A percentile compares a stretch with the other conserved stretches of the same genome.
These are phyloP conservation scores for Epinephelus lanceolatus DNA, from an alignment of 2,113 vertebrate genomes.

Conservation along the genomic window DNA sequence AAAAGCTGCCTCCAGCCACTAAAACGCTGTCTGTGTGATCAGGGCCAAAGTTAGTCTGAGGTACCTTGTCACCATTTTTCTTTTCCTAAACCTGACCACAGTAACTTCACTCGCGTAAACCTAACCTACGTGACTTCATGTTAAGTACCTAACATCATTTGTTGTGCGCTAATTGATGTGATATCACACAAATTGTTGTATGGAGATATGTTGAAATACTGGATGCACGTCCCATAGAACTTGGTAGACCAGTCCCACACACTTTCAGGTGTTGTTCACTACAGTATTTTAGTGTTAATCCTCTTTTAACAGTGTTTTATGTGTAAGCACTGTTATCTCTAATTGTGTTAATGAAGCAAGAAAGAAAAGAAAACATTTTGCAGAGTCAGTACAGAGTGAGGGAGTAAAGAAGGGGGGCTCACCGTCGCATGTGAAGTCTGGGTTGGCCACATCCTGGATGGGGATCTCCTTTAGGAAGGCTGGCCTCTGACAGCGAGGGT, in stretches of 20 bases:
- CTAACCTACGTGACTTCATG: too few relatives aligned
- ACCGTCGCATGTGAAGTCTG: conserved; percentile 98
- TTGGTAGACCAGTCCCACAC: background rate
- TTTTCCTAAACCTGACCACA: too few relatives aligned
- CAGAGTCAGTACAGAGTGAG: background rate
- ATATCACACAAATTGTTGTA: too few relatives aligned
- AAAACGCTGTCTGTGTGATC: too few relatives aligned
- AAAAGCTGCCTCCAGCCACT: too few relatives aligned
- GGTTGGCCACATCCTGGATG: conserved; percentile 95
- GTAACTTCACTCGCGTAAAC: too few relatives aligned
- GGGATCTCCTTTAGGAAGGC: conserved; percentile 99
- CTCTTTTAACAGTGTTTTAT: background rate
- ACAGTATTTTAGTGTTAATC: background rate
- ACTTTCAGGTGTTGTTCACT: background rate
- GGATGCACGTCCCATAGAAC: background rate
- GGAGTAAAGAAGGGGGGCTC: conserved; percentile 38
- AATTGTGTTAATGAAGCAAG: background rate
- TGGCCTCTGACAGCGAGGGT: conserved; percentile 96
- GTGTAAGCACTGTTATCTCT: background rate
- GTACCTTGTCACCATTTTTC: too few relatives aligned
- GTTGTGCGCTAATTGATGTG: too few relatives aligned
- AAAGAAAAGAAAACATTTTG: background rate
- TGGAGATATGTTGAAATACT: too few relatives aligned
- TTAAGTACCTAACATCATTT: too few relatives aligned
- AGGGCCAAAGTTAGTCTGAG: too few relatives aligned